Conservation (phyloP, 2,797 vertebrate genomes). For the Cirrhinus mrigala region DNA sequence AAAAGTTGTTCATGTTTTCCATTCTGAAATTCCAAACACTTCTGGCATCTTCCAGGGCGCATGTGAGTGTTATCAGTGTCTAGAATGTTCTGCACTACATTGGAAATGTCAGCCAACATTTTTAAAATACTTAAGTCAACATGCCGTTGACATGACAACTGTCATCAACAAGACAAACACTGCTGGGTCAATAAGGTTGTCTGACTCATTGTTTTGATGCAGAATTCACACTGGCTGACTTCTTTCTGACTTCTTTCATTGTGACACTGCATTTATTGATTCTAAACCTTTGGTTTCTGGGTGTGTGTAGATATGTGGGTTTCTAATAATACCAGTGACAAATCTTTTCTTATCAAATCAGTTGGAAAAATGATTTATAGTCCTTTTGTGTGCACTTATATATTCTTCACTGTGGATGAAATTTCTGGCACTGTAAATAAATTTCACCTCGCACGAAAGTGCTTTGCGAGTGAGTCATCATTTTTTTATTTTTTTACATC, state of each 20-base stretch:
- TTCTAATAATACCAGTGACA: no score
- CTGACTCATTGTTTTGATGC: background rate
- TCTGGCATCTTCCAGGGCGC: background rate
- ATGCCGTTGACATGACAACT: no score
- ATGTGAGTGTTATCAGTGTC: background rate
- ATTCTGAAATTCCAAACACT: background rate
- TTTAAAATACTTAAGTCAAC: background rate
- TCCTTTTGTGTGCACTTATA: no score
- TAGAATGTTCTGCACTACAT: background rate
- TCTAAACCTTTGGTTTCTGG: background rate
- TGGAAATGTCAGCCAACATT: background rate
- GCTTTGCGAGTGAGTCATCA: no score
- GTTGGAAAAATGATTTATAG: no score
- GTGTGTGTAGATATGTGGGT: background rate
- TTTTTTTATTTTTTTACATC: no score
- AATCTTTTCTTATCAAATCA: no score
- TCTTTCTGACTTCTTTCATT: no score
- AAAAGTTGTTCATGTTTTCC: background rate
- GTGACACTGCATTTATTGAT: background rate
- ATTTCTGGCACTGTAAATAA: no score
- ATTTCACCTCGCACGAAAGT: no score
- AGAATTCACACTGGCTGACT: background rate
- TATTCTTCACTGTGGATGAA: no score
- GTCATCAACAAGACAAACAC: background rate
- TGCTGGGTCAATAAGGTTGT: background rate